Base-by-base conservation (phyloP, 2,113 vertebrate species). In the Corythaeola cristata region DNA sequence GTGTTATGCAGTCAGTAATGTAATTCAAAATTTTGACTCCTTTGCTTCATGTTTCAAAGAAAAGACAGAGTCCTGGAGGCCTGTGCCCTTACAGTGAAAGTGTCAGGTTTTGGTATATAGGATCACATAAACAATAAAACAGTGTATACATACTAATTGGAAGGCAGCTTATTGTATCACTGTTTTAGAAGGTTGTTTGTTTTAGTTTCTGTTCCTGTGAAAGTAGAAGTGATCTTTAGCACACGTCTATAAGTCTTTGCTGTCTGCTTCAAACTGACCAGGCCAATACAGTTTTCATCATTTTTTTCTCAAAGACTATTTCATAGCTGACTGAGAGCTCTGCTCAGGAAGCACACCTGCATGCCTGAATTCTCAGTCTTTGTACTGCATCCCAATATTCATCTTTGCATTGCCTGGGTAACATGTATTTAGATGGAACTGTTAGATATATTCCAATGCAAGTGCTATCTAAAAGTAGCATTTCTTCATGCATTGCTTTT, bases 221-320 rank as follows among this genome's bases (percentile, higher is more conserved):
- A 55, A 1, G 5, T 24, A 67, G 28, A 44, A 35, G 26, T 0
- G 8, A 39, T 72, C 18, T 26, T 66, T 27, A 50, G 4, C 1
- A 1, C 4, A 23, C 0, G 0, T 72, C 12, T 45, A 3, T 18
- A 32, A 1, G 6, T 27, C 26, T 85, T 5, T 12, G 17, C 20
- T 88, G 3, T 47, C 53, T 22, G 26, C 6, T 62, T 88, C 20
- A 35, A 37, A 10, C 20, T 45, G 71, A 62, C 7, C 9, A 79
- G 49, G 82, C 15, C 1, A 1, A 32, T 1, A n/a, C 14, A 45
- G 9, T 32, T 58, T 79, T 32, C 3, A 0, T 35, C 0, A 2
- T 33, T 56, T 55, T 90, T 56, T 47, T 32, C 37, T 68, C 50
- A 78, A 62, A 90, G 15, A 7, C 7, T 66, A 6, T 56, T 79